These are phyloP conservation scores for Drosophila setosimentum DNA, from an alignment of 2,888 invertebrate species.

Conservation along the genomic window DNA sequence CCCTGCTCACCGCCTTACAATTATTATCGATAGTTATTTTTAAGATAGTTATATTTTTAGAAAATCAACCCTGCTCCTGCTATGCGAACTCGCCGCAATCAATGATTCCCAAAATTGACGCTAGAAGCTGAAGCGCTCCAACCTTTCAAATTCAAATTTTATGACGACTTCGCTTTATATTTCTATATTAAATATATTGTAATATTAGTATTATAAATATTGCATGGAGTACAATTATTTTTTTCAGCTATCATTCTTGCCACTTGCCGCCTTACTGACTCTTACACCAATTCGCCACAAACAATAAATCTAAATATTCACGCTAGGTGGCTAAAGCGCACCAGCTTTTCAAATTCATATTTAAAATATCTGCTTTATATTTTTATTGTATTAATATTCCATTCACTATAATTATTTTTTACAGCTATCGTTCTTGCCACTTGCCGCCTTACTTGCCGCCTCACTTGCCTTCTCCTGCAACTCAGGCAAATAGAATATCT, in stretches of 20 bases:
- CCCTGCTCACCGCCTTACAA: neutral
- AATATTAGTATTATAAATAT: neutral
- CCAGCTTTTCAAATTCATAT: neutral
- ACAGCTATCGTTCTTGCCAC: neutral
- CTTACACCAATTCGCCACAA: neutral
- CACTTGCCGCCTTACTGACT: neutral
- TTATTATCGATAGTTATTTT: conserved; percentile 4
- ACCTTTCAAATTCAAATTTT: conserved; percentile 1
- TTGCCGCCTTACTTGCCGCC: neutral
- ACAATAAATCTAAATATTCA: neutral
- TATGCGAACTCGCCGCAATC: neutral
- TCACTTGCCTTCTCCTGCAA: conserved; percentile 48
- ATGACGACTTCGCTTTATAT: neutral
- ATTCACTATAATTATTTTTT: conserved; percentile 17
- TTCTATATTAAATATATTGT: neutral
- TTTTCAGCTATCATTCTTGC: neutral
- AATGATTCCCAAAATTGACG: neutral
- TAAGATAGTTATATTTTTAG: too few relatives aligned
- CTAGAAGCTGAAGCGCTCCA: neutral
- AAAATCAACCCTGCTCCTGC: neutral
- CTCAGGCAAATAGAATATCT: conserved; percentile 91
- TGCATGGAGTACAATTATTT: conserved; percentile 14
- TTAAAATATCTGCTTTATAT: neutral
- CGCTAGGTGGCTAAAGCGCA: neutral
- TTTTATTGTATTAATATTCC: neutral